These are phyloP conservation scores for Blastobasis lacticolella DNA, from an alignment of 2,888 invertebrate genomes.

Conservation along the genomic window DNA sequence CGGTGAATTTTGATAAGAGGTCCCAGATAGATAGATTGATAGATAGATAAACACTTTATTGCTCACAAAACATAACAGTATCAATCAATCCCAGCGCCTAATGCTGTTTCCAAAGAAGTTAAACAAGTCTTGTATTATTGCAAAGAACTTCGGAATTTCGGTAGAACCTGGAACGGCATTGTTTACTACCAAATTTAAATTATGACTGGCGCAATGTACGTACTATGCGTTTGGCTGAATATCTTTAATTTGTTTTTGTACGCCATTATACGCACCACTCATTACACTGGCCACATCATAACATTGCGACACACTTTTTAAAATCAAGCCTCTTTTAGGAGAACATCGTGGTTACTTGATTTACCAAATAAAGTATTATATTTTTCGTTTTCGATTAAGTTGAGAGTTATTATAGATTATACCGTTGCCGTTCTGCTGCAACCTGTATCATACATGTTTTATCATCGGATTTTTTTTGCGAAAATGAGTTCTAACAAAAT, in stretches of 20 bases:
- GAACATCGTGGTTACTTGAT: slow-evolving; percentile 16
- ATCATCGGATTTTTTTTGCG: too few species aligned
- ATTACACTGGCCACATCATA: slow-evolving; percentile 26
- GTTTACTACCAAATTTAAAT: slow-evolving; percentile 14
- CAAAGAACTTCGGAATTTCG: slow-evolving; percentile 12
- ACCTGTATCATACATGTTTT: too few species aligned
- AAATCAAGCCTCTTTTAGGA: slow-evolving; percentile 10
- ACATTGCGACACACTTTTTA: slow-evolving; percentile 13
- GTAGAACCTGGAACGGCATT: slow-evolving; percentile 7
- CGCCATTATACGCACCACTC: slow-evolving; percentile 17
- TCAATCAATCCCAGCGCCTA: slow-evolving; percentile 9
- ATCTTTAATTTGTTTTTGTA: slow-evolving; percentile 21
- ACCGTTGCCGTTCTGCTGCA: too few species aligned
- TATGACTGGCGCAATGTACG: slow-evolving; percentile 16
- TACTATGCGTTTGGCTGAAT: slow-evolving; percentile 20
- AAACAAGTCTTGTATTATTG: slow-evolving; percentile 11
- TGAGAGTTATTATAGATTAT: too few species aligned
- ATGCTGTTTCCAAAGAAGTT: slow-evolving; percentile 11
- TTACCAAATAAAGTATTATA: too few species aligned
- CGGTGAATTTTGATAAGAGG: too few species aligned
- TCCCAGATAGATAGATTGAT: too few species aligned
- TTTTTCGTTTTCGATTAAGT: too few species aligned
- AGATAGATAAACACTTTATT: too few species aligned
- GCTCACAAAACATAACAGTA: too few species aligned
- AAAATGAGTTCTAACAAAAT: too few species aligned